Conservation (phyloP, 2,797 vertebrate species). For the Pristis pectinata region DNA sequence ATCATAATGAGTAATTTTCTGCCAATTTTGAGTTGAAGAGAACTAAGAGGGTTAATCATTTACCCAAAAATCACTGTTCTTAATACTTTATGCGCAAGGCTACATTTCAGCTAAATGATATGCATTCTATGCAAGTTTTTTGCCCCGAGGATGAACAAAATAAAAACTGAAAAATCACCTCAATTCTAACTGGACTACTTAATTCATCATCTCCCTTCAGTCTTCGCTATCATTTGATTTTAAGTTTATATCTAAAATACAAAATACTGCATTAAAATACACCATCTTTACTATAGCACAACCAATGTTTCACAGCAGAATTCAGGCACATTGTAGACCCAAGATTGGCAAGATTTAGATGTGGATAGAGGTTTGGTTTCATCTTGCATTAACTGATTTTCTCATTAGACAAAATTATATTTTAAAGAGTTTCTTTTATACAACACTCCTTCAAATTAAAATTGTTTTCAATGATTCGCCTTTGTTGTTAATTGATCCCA, state of each 20-base stretch:
- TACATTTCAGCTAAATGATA: background rate
- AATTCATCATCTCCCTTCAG: background rate
- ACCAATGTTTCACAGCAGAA: background rate
- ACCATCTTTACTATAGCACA: background rate
- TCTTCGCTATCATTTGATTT: background rate
- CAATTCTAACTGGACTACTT: background rate
- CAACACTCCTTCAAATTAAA: background rate
- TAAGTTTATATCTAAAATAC: background rate
- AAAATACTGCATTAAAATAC: background rate
- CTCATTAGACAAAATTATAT: background rate
- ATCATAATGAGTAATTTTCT: background rate
- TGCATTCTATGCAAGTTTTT: background rate
- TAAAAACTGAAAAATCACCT: background rate
- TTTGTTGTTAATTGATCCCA: background rate
- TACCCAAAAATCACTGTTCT: background rate
- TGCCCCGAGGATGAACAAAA: background rate
- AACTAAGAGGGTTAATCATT: background rate
- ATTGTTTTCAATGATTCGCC: background rate
- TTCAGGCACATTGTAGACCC: background rate
- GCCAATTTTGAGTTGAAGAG: background rate
- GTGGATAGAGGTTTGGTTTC: background rate
- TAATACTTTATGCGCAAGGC: background rate
- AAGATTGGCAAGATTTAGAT: background rate
- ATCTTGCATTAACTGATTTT: background rate
- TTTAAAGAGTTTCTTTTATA: too few relatives aligned